Evolutionary conservation across 2,888 invertebrate genomes (phyloP), one percentile per base, ranked within the genome.

Genomic region (Nysson spinosus): DNA sequence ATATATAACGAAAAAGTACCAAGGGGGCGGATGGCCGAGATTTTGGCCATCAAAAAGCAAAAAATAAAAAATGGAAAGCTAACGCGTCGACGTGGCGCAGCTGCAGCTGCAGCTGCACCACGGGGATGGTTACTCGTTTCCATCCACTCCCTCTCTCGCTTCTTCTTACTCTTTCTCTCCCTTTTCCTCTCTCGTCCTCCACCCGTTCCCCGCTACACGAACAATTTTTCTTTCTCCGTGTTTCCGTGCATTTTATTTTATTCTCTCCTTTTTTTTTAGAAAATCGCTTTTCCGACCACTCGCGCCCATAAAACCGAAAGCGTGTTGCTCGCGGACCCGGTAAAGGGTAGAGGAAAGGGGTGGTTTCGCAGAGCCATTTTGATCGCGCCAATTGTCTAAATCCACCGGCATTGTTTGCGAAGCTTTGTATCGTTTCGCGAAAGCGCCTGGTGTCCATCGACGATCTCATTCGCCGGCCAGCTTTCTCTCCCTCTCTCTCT

Each of bases 361-460:
- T 57, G 44, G 20, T n/a, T n/a, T 44, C 4, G 51, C 66, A 52
- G 44, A 64, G 60, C 72, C 74, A 76, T 81, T 80, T 80, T 70
- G 73, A 80, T 78, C 72, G 72, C 63, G 49, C 69, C 79, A 79
- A 78, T 79, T 74, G 79, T 80, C 68, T 69, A 72, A 76, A 79
- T 72, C 60, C 65, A 51, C 54, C 52, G 54, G 62, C 71, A 81
- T 81, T 79, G 78, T 81, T 74, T 76, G 69, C 71, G 28, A 69
- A 68, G 69, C 72, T 77, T 78, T 80, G 78, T 75, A 63, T 65
- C 52, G 68, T 64, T 54, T 39, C 55, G 64, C 58, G 61, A 50
- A 63, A 65, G 47, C 47, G 43, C 51, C n/a, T 11, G 11, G 47
- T 37, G 22, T 34, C 37, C 26, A n/a, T 35, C 40, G 32, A 7